Percentiles rank a stretch among this genome's conserved stretches.
Conservation (phyloP, 1,140 invertebrate genomes). For the Ericerus pela region DNA sequence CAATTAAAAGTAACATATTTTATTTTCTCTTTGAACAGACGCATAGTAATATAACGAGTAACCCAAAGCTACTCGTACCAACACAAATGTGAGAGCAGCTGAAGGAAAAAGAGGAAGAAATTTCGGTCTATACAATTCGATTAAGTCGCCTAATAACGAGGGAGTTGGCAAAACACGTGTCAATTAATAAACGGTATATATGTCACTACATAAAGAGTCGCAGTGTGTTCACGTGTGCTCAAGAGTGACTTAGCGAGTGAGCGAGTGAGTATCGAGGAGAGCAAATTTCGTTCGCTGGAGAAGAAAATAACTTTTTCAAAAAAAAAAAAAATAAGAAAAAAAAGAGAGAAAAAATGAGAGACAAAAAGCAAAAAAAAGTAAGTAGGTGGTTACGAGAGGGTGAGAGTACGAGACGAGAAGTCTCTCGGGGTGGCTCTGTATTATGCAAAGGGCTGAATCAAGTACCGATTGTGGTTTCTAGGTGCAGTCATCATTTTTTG, state of each 20-base stretch:
- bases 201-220: constrained; percentile 1
- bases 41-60: constrained; percentile 9
- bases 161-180: constrained; percentile 11
- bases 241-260: background rate
- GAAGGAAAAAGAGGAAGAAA: too few relatives aligned
- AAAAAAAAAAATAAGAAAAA: too few relatives aligned
- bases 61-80: too few relatives aligned
- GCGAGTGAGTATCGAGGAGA: background rate
- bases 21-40: too few relatives aligned
- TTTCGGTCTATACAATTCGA: constrained; percentile 7
- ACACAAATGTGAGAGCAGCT: too few relatives aligned
- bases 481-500: background rate
- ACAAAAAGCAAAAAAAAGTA: too few relatives aligned
- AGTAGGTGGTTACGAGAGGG: too few relatives aligned
- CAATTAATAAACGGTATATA: constrained; percentile 12
- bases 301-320: too few relatives aligned
- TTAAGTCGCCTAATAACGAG: constrained; percentile 12
- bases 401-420: too few relatives aligned
- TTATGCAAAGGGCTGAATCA: constrained; percentile 6
- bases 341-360: too few relatives aligned
- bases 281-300: too few relatives aligned
- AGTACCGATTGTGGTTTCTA: constrained; percentile 6
- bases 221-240: background rate
- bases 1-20: constrained; percentile 4
- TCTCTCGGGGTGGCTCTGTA: too few relatives aligned